phyloP scores from a whole-genome alignment of 2,888 invertebrate species.

The Lasius fuliginosus region DNA sequence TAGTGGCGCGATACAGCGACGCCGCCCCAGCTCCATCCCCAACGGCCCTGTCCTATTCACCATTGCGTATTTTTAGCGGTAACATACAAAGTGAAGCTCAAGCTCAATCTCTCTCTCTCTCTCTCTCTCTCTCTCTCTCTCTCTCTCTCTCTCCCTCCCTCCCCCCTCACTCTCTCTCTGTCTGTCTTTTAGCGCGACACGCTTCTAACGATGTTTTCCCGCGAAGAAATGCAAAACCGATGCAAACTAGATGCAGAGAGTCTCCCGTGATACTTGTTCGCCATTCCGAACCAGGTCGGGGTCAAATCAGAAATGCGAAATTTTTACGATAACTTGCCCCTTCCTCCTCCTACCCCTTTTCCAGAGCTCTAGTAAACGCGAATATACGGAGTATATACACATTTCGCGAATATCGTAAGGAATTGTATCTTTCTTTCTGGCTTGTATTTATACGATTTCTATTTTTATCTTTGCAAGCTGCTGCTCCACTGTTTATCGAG shows the following conservation, averaged over 20 bases:
- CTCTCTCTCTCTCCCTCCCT: constrained; percentile 9
- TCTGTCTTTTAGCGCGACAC: constrained; percentile 25
- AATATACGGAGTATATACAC: neutral
- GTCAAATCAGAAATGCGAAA: constrained; percentile 32
- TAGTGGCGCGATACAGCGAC: constrained; percentile 18
- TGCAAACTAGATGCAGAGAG: constrained; percentile 49
- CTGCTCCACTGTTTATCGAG: neutral
- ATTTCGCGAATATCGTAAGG: neutral
- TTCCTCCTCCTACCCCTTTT: neutral
- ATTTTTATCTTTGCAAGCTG: constrained; percentile 8
- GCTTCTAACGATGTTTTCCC: constrained; percentile 40
- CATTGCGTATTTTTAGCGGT: constrained; percentile 49
- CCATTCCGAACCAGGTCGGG: constrained; percentile 50
- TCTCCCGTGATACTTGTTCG: constrained; percentile 18
- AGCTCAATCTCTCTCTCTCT: constrained; percentile 25
- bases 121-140: neutral
- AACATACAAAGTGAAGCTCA: constrained; percentile 43
- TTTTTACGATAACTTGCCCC: constrained; percentile 36
- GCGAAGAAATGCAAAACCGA: constrained; percentile 47
- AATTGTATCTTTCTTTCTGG: neutral
- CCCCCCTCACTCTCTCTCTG: constrained; percentile 11
- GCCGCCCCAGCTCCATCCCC: constrained; percentile 26
- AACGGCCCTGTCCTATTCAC: constrained; percentile 43
- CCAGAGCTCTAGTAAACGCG: neutral
- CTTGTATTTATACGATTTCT: neutral